phyloP scores from a whole-genome alignment of 2,113 vertebrate genomes.

The Chaetodon auriga region DNA sequence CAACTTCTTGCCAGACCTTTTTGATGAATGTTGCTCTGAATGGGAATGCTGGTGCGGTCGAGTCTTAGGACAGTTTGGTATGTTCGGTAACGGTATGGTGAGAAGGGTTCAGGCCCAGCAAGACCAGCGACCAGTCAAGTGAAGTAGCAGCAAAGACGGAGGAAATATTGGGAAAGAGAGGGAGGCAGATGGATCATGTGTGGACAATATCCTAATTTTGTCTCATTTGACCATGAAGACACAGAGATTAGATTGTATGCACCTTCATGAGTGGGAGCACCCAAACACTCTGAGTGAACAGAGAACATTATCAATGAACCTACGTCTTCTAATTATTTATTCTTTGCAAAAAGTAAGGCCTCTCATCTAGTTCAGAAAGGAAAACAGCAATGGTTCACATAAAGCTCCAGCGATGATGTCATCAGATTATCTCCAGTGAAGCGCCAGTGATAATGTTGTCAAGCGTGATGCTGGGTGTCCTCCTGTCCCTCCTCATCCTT shows the following conservation, averaged over 20 bases:
- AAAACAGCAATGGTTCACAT: constrained; percentile 18
- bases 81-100: neutral
- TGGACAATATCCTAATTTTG: neutral
- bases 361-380: constrained; percentile 6
- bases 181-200: neutral
- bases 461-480: constrained; percentile 79
- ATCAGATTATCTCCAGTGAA: constrained; percentile 34
- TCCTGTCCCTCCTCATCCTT: constrained; percentile 86
- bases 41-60: neutral
- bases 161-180: neutral
- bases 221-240: constrained; percentile 14
- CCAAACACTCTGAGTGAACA: neutral
- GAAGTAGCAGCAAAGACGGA: neutral
- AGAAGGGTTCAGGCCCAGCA: neutral
- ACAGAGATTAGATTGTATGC: neutral
- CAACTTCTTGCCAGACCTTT: neutral
- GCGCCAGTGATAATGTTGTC: constrained; percentile 68
- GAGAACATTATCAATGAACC: neutral
- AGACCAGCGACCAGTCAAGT: neutral
- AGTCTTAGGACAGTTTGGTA: neutral
- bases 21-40: neutral
- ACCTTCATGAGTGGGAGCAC: neutral
- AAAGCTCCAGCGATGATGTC: constrained; percentile 19
- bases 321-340: neutral
- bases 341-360: constrained; percentile 5